Percentiles rank a stretch among this genome's conserved stretches.
Evolutionary conservation across 2,797 vertebrate genomes (phyloP).

Genomic region (Pyrocephalus nanus): DNA sequence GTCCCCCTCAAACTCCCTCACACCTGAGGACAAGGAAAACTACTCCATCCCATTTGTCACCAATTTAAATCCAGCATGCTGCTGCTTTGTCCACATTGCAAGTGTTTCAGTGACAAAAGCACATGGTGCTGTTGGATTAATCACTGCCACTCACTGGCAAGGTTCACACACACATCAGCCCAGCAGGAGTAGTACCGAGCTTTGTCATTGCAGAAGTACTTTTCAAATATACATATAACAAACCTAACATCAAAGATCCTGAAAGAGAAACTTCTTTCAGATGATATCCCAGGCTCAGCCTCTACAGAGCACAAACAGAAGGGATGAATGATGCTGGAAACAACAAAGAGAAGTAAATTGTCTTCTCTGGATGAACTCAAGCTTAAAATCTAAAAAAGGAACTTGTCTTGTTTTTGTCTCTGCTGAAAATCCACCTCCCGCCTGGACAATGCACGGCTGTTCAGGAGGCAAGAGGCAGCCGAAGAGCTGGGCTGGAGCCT

Average conservation of each 20-base stretch:
- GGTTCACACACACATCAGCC: constrained; percentile 44
- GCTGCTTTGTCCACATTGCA: background rate
- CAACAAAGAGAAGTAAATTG: constrained; percentile 59
- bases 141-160: background rate
- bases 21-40: background rate
- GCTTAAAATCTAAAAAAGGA: constrained; percentile 41
- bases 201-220: constrained; percentile 58
- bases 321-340: constrained; percentile 52
- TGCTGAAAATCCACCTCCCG: constrained; percentile 52
- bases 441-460: background rate
- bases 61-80: background rate
- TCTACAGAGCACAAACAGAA: constrained; percentile 53
- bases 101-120: background rate
- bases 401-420: constrained; percentile 32
- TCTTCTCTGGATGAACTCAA: constrained; percentile 51
- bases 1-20: background rate
- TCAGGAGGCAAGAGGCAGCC: background rate
- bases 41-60: background rate
- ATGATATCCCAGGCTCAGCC: constrained; percentile 36
- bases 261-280: constrained; percentile 49
- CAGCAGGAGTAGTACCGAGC: constrained; percentile 22
- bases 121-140: background rate
- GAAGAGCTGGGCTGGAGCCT: background rate
- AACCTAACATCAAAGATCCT: constrained; percentile 61
- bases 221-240: constrained; percentile 69